These are phyloP conservation scores for Lepidurus couesii DNA, from an alignment of 1,140 invertebrate species.

Conservation along the genomic window DNA sequence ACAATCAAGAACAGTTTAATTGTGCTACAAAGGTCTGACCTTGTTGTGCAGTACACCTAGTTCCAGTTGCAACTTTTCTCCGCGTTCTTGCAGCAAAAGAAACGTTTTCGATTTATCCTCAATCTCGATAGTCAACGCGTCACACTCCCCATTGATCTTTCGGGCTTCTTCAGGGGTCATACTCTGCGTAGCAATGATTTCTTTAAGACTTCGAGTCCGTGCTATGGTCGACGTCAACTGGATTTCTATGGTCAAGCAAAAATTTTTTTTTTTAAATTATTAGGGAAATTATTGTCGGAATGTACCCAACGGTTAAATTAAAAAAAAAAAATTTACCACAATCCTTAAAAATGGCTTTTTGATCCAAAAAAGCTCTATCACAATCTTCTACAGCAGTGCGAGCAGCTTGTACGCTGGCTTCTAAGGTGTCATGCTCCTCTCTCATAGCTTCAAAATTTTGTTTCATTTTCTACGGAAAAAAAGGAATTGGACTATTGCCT, in stretches of 20 bases:
- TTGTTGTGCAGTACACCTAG: not conserved
- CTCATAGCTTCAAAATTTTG: not conserved
- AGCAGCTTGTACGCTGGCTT: not conserved
- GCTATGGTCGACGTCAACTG: not conserved
- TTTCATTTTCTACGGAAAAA: not conserved
- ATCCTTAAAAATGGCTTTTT: not conserved
- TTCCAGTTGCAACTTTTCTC: not conserved
- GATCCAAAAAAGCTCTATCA: not conserved
- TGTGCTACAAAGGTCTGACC: too few relatives aligned
- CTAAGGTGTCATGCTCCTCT: not conserved
- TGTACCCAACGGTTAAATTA: not conserved
- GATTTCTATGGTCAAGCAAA: not conserved
- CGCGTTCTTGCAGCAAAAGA: not conserved
- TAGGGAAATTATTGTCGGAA: not conserved
- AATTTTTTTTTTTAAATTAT: not conserved
- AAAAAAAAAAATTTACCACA: too few relatives aligned
- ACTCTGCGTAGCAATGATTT: not conserved
- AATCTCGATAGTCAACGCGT: not conserved
- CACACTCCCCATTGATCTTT: not conserved
- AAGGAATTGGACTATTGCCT: not conserved
- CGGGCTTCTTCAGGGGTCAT: not conserved
- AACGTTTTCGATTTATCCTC: not conserved
- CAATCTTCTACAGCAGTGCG: not conserved
- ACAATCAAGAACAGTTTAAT: too few relatives aligned
- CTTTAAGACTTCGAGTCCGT: not conserved